Percentiles rank a stretch among this genome's conserved stretches.
Evolutionary conservation across 2,888 invertebrate genomes (phyloP).

Genomic region (Plagiodera versicolora): DNA sequence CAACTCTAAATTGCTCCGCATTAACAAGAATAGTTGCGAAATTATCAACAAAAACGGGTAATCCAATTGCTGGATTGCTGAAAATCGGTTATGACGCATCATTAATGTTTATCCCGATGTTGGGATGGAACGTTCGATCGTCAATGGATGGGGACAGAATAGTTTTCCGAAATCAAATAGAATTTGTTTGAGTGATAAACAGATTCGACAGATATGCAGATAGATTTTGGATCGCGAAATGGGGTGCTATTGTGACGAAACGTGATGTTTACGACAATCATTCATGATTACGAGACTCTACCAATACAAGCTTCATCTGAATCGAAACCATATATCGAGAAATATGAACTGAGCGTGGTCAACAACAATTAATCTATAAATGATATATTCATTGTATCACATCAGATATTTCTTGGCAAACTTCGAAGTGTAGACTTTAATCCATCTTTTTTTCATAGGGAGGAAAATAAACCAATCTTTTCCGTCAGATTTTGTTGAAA

Average conservation of each 20-base stretch:
- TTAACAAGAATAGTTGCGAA: conserved; percentile 22
- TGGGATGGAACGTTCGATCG: not conserved
- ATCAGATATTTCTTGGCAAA: too few species aligned
- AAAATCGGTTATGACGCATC: conserved; percentile 22
- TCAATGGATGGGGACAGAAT: not conserved
- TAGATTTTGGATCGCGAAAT: not conserved
- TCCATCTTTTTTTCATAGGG: too few species aligned
- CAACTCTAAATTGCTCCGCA: conserved; percentile 6
- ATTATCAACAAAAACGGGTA: conserved; percentile 20
- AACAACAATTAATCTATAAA: too few species aligned
- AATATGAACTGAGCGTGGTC: too few species aligned
- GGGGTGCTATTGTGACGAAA: not conserved
- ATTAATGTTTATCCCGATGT: conserved; percentile 22
- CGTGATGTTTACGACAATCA: not conserved
- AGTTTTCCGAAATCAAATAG: conserved; percentile 11
- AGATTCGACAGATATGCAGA: conserved; percentile 1
- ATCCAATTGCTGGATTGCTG: conserved; percentile 19
- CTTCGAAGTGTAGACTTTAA: too few species aligned
- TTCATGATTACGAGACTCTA: not conserved
- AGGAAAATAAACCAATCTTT: too few species aligned
- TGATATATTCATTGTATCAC: too few species aligned
- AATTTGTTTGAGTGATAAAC: conserved; percentile 1
- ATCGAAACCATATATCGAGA: not conserved
- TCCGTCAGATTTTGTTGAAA: too few species aligned
- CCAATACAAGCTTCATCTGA: not conserved